Evolutionary conservation across 2,888 invertebrate genomes (phyloP).

Genomic region (Aethes cnicana): DNA sequence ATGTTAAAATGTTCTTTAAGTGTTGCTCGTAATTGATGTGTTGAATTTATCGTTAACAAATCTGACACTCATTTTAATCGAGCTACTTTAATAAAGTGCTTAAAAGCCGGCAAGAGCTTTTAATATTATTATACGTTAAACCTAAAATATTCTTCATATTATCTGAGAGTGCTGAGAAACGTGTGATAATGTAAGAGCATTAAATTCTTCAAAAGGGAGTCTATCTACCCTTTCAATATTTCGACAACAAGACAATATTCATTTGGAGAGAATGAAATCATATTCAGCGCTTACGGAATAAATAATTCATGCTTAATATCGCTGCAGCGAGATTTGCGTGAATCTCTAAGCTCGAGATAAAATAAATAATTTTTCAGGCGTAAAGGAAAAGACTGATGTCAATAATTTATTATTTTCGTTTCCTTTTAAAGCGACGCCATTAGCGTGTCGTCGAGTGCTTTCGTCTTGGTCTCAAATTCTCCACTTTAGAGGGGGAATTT

Average conservation of each 20-base stretch:
- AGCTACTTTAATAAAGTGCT: conserved; percentile 10
- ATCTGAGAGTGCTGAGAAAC: conserved; percentile 2
- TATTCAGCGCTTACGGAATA: conserved; percentile 49
- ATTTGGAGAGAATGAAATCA: conserved; percentile 24
- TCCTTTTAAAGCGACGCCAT: conserved; percentile 71
- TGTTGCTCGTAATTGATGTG: not conserved
- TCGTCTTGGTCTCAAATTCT: conserved; percentile 57
- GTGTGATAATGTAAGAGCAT: conserved; percentile 15
- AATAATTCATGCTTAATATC: conserved; percentile 47
- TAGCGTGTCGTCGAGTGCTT: conserved; percentile 65
- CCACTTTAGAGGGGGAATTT: conserved; percentile 54
- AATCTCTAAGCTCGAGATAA: conserved; percentile 41
- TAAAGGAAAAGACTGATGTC: conserved; percentile 65
- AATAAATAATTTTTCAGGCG: conserved; percentile 61
- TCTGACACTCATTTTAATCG: not conserved
- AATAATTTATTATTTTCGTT: conserved; percentile 77
- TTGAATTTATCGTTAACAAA: not conserved
- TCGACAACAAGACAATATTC: conserved; percentile 26
- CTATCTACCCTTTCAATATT: conserved; percentile 28
- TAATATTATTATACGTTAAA: conserved; percentile 3
- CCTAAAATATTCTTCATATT: conserved; percentile 10
- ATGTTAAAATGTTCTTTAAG: not conserved
- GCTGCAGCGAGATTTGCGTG: conserved; percentile 24
- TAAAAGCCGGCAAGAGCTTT: conserved; percentile 1
- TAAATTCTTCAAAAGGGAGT: conserved; percentile 15